Evolutionary conservation across 1,140 invertebrate genomes (phyloP), one percentile per base, ranked within the genome.

Genomic region (Babylonia areolata): DNA sequence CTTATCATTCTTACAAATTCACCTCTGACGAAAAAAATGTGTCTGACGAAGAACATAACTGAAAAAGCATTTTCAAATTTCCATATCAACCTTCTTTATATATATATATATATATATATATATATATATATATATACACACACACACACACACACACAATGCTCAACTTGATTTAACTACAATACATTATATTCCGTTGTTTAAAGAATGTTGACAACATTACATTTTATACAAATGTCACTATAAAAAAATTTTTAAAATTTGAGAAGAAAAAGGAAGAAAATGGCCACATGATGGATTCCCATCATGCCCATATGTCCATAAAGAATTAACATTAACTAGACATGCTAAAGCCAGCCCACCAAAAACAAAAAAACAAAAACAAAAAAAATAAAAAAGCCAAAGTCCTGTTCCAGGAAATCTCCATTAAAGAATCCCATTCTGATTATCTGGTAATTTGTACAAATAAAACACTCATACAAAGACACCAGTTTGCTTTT

Each of bases 31-130:
- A 73, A 35, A 31, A 73, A 73, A 33, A 73, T 73, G 71, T 73
- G 9, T 73, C 71, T 35, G 71, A 37, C 9, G 71, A 73, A 35
- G 71, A 35, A 28, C 35, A 33, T 37, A 73, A 37, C 71, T 73
- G 71, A 73, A 73, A 73, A 69, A 69, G 6, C n/a, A 31, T 69
- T n/a, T 69, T 69, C n/a, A n/a, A n/a, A n/a, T n/a, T n/a, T n/a
- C n/a, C n/a, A n/a, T n/a, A n/a, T n/a, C n/a, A n/a, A n/a, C n/a
- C n/a, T n/a, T n/a, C n/a, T n/a, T n/a, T n/a, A n/a, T n/a, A n/a
- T n/a, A n/a, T n/a, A n/a, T n/a, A n/a, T n/a, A n/a, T n/a, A n/a
- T n/a, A n/a, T n/a, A n/a, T n/a, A n/a, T n/a, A n/a, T n/a, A n/a
- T n/a, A n/a, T n/a, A n/a, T n/a, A n/a, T n/a, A n/a, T n/a, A n/a